phyloP scores from a whole-genome alignment of 2,113 vertebrate genomes.

The Chamaea fasciata region DNA sequence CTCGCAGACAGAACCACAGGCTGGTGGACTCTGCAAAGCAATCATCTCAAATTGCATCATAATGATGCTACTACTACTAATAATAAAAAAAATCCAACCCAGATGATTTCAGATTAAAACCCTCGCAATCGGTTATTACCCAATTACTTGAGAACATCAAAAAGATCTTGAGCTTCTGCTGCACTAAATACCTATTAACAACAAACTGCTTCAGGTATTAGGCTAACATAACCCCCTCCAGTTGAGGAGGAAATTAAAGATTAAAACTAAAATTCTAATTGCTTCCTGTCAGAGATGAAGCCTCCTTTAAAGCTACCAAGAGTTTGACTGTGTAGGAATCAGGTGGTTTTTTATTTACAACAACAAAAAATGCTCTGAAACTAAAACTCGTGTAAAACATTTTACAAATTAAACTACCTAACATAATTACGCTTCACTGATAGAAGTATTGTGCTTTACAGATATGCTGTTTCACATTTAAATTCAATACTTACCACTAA shows the following conservation, averaged over 20 bases:
- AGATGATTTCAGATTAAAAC: neutral
- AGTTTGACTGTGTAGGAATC: neutral
- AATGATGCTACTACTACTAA: rapidly evolving
- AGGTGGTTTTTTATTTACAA: neutral
- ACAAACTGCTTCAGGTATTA: neutral
- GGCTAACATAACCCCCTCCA: neutral
- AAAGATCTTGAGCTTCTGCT: neutral
- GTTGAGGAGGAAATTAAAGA: neutral
- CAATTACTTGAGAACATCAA: neutral
- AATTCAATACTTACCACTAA: neutral
- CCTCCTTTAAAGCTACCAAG: neutral
- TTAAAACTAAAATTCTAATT: neutral
- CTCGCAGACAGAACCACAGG: neutral
- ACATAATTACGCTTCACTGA: neutral
- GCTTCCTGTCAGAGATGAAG: neutral
- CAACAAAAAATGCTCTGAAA: neutral
- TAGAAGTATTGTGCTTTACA: neutral
- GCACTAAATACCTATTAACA: neutral
- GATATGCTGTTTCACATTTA: neutral
- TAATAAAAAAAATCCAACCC: neutral
- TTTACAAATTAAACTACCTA: neutral
- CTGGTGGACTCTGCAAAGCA: neutral
- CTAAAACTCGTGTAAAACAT: neutral
- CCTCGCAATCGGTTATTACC: neutral
- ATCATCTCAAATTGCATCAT: neutral